These are phyloP conservation scores for Drosophila helvetica DNA, from an alignment of 2,888 invertebrate species.

Conservation along the genomic window DNA sequence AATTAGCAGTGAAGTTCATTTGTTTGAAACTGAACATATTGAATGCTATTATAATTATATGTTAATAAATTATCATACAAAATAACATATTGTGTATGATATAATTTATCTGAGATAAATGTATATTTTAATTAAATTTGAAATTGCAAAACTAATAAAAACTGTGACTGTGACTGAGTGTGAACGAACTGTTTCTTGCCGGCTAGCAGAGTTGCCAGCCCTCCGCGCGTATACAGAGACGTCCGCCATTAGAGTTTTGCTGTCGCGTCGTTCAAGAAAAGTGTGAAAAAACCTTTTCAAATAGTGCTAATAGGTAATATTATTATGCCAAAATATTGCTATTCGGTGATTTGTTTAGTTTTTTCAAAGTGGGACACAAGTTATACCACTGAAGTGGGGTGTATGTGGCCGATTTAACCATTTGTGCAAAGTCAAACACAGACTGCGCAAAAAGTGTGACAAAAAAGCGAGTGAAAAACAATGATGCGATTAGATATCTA, in stretches of 20 bases:
- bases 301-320: slow-evolving; percentile 69
- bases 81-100: too few relatives aligned
- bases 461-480: slow-evolving; percentile 10
- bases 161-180: background rate
- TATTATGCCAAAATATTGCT: slow-evolving; percentile 1
- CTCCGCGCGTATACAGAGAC: too few relatives aligned
- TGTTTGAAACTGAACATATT: background rate
- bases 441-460: slow-evolving; percentile 32
- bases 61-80: background rate
- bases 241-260: slow-evolving; percentile 80
- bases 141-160: background rate
- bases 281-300: slow-evolving; percentile 60
- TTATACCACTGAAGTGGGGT: background rate
- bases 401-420: background rate
- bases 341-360: background rate
- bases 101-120: background rate
- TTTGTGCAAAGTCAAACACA: slow-evolving; percentile 20
- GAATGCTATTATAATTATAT: too few relatives aligned
- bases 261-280: slow-evolving; percentile 78
- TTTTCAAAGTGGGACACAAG: background rate
- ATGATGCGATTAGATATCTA: slow-evolving; percentile 21
- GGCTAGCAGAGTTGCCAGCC: slow-evolving; percentile 63
- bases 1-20: background rate
- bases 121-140: background rate
- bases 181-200: slow-evolving; percentile 61